These are phyloP conservation scores for Mythimna impura DNA, from an alignment of 2,888 invertebrate species.

Conservation along the genomic window DNA sequence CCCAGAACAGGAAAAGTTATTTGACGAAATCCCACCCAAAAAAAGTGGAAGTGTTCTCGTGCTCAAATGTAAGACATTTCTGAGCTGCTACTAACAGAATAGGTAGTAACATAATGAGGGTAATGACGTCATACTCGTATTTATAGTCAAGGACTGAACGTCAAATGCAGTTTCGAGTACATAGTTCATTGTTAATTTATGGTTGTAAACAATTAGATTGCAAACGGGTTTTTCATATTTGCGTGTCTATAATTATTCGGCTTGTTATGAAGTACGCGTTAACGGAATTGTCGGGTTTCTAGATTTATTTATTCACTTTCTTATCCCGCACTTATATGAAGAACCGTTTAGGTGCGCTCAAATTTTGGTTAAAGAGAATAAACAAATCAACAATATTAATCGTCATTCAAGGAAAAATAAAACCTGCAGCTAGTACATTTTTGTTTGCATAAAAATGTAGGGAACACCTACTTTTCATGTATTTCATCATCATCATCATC, in stretches of 20 bases:
- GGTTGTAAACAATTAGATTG: conserved; percentile 6
- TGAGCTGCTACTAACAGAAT: neutral
- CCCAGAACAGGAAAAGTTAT: no score
- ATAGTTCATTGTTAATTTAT: conserved; percentile 24
- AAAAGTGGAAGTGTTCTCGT: neutral
- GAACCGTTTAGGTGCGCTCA: neutral
- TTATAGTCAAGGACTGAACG: conserved; percentile 7
- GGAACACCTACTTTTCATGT: no score
- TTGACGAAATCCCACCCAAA: no score
- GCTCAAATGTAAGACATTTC: conserved; percentile 1
- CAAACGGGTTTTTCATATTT: conserved; percentile 17
- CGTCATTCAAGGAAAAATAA: no score
- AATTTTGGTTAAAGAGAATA: neutral
- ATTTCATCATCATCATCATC: no score
- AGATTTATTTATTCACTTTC: conserved; percentile 26
- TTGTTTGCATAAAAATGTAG: no score
- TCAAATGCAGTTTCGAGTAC: conserved; percentile 8
- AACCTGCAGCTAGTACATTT: no score
- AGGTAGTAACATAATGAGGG: neutral
- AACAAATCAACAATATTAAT: no score
- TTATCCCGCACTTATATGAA: neutral
- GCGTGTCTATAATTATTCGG: conserved; percentile 47
- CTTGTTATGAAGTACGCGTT: conserved; percentile 16
- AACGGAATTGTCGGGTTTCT: conserved; percentile 42
- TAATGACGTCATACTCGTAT: conserved; percentile 15